These are phyloP conservation scores for Danaus plexippus DNA, from an alignment of 1,140 invertebrate genomes.

Conservation along the genomic window DNA sequence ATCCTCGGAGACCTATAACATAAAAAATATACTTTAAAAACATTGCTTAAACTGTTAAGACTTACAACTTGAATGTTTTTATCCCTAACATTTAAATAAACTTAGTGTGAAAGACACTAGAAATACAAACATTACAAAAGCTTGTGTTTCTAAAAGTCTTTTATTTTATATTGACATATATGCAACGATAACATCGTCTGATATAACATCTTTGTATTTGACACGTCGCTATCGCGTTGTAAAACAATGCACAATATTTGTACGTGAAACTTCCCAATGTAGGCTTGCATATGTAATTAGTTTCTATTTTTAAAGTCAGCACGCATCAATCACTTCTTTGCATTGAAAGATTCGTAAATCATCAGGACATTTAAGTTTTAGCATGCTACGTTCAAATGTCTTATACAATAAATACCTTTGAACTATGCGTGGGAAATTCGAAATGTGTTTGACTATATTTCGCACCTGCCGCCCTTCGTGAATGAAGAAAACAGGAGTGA, in stretches of 20 bases:
- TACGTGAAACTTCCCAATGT: slow-evolving; percentile 19
- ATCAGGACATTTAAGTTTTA: slow-evolving; percentile 22
- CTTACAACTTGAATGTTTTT: too few relatives aligned
- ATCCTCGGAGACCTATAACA: slow-evolving; percentile 80
- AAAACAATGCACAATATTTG: slow-evolving; percentile 18
- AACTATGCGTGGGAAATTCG: slow-evolving; percentile 38
- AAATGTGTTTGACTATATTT: slow-evolving; percentile 36
- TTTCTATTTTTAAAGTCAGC: slow-evolving; percentile 30
- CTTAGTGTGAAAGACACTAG: too few relatives aligned
- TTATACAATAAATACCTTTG: slow-evolving; percentile 22
- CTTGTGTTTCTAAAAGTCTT: neutral
- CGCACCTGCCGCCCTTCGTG: slow-evolving; percentile 38
- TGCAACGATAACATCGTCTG: slow-evolving; percentile 1
- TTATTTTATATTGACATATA: neutral
- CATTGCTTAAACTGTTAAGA: too few relatives aligned
- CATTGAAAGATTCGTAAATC: slow-evolving; percentile 34
- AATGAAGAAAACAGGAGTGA: slow-evolving; percentile 24
- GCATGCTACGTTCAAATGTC: slow-evolving; percentile 29
- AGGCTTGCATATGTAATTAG: slow-evolving; percentile 24
- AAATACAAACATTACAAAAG: too few relatives aligned
- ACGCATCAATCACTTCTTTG: slow-evolving; percentile 27
- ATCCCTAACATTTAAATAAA: too few relatives aligned
- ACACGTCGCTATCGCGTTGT: slow-evolving; percentile 5
- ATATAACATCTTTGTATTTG: slow-evolving; percentile 11
- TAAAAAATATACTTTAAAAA: slow-evolving; percentile 4